Evolutionary conservation across 2,888 invertebrate species (phyloP), one percentile per base, ranked within the genome.

Genomic region (Parnassius glacialis): DNA sequence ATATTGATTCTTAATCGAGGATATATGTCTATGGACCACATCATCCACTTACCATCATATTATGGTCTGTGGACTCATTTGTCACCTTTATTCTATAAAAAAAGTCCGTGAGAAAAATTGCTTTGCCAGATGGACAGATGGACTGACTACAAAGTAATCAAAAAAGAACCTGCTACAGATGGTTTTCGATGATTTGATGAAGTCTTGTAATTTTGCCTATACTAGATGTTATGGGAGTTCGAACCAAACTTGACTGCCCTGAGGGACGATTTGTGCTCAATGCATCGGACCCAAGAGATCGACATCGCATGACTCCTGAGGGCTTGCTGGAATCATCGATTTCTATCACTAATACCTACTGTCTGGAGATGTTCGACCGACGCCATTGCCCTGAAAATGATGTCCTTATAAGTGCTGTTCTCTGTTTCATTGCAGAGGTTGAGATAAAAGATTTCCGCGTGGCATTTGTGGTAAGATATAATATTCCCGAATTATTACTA

Each of bases 301-400:
- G 70, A 7, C 85, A 87, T 62, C 68, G 74, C 47, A 69, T 90
- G 56, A 81, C 78, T 10, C 62, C 63, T 12, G 73, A 82, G 9
- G 85, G 84, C 0, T 67, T 66, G 16, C 65, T 89, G 62, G 71
- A 77, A 25, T 80, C 76, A 1, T 65, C 71, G 1, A 59, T 74
- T 3, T 72, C 72, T 10, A 60, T 70, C 12, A 76, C 81, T n/a
- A 66, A 78, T 7, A 76, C 79, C 44, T 92, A 90, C 69, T 92
- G 92, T 66, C 59, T 92, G n/a, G 92, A 92, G 65, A 70, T 80
- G 20, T 86, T 90, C 59, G 90, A 91, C 66, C 75, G 74, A 52
- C 76, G 84, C 9, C 65, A 72, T 20, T 90, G 90, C 64, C 75
- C 77, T 9, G 67, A 68, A 5, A 73, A 73, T 2, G 76, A 76